Conservation (phyloP, 2,888 invertebrate genomes). For the Drosophila kuntzei region DNA sequence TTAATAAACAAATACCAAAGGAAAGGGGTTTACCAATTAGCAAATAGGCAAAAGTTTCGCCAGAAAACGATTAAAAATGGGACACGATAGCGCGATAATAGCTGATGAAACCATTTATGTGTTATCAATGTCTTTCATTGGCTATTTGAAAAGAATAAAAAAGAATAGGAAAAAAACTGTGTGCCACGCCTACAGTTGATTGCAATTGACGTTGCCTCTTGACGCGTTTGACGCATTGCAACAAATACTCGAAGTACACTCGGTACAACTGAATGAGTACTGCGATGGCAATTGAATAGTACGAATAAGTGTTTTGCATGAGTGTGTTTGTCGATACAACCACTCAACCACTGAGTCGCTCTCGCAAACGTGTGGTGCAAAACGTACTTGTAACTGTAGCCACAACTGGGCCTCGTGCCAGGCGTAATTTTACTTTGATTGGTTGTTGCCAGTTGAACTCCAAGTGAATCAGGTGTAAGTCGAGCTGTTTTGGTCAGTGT, state of each 20-base stretch:
- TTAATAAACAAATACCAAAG: constrained; percentile 2
- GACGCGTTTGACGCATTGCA: constrained; percentile 28
- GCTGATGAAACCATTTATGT: constrained; percentile 9
- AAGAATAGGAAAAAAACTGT: not conserved
- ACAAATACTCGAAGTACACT: constrained; percentile 18
- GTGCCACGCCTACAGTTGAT: constrained; percentile 16
- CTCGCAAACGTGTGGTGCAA: constrained; percentile 29
- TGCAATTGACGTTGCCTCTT: constrained; percentile 24
- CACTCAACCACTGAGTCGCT: constrained; percentile 33
- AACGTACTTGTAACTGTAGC: constrained; percentile 7
- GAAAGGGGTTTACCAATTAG: constrained; percentile 11
- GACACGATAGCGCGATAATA: constrained; percentile 3
- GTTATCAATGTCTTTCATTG: constrained; percentile 17
- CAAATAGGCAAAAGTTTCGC: constrained; percentile 1
- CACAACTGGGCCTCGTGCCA: constrained; percentile 23
- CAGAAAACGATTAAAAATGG: not conserved
- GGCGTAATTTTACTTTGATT: constrained; percentile 64
- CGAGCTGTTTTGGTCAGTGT: constrained; percentile 27
- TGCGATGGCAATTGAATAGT: constrained; percentile 13
- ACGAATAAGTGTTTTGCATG: constrained; percentile 1
- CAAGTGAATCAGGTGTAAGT: constrained; percentile 48
- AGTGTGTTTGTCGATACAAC: constrained; percentile 23
- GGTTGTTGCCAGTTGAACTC: constrained; percentile 13
- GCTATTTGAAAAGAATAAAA: not conserved
- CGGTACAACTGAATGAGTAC: constrained; percentile 16